Evolutionary conservation across 2,113 vertebrate species (phyloP).

Genomic region (Sclerurus mexicanus): DNA sequence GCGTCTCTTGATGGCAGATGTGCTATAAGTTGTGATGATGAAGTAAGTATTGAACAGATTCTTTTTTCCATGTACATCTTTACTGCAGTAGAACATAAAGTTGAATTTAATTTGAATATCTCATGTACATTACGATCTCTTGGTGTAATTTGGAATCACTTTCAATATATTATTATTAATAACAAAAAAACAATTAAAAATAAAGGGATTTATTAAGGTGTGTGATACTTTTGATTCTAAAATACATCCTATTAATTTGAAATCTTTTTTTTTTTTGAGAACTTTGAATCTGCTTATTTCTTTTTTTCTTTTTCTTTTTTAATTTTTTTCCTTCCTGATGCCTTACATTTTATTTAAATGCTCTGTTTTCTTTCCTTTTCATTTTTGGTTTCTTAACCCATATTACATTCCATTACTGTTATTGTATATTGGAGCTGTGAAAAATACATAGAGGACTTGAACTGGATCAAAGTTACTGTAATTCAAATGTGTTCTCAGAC

Average conservation of each 20-base stretch:
- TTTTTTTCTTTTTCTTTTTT: no score
- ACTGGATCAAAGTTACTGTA: slow-evolving; percentile 8
- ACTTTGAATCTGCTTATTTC: background rate
- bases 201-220: background rate
- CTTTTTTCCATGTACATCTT: background rate
- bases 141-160: background rate
- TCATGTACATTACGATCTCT: background rate
- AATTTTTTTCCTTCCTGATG: background rate
- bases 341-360: background rate
- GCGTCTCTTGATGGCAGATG: slow-evolving; percentile 92
- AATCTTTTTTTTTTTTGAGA: background rate
- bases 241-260: background rate
- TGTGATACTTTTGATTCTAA: background rate
- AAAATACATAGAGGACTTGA: slow-evolving; percentile 11
- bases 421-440: slow-evolving; percentile 1
- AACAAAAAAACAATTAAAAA: background rate
- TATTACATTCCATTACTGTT: slow-evolving; percentile 1
- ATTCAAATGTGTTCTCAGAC: slow-evolving; percentile 13
- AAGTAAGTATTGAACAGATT: slow-evolving; percentile 75
- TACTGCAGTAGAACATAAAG: background rate
- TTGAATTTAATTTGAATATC: background rate
- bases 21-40: slow-evolving; percentile 95
- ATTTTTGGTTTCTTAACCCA: background rate
- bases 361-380: background rate
- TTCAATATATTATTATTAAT: background rate